These are phyloP conservation scores for Sitodiplosis mosellana DNA, from an alignment of 1,140 invertebrate genomes.

Conservation along the genomic window DNA sequence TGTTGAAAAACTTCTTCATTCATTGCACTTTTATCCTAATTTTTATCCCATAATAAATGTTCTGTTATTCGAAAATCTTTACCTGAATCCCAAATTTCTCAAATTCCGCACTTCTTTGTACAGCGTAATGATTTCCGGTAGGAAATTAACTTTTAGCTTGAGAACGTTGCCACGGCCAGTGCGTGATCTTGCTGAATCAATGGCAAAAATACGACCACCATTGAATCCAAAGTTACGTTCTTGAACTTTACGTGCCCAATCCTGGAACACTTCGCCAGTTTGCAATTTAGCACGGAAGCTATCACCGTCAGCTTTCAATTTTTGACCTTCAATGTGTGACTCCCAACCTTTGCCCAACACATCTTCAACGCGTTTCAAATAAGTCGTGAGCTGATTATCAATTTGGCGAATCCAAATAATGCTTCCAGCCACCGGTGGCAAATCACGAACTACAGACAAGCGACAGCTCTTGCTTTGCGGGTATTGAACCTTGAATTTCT, in stretches of 20 bases:
- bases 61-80: background rate
- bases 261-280: slow-evolving; percentile 92
- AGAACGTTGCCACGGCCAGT: slow-evolving; percentile 75
- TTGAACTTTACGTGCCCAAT: slow-evolving; percentile 91
- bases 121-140: slow-evolving; percentile 94
- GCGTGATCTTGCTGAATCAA: slow-evolving; percentile 64
- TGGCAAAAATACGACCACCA: slow-evolving; percentile 87
- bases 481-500: slow-evolving; percentile 97
- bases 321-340: slow-evolving; percentile 96
- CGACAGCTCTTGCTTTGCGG: slow-evolving; percentile 79
- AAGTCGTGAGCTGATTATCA: slow-evolving; percentile 92
- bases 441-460: slow-evolving; percentile 77
- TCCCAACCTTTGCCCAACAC: slow-evolving; percentile 98
- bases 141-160: slow-evolving; percentile 90
- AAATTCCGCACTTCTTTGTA: slow-evolving; percentile 97
- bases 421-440: slow-evolving; percentile 90
- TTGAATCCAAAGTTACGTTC: slow-evolving; percentile 84
- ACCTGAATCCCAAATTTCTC: slow-evolving; percentile 83
- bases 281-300: slow-evolving; percentile 91
- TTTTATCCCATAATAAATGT: too few species aligned
- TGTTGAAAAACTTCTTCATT: too few species aligned
- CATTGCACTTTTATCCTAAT: too few species aligned
- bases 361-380: slow-evolving; percentile 91
- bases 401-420: slow-evolving; percentile 99
- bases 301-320: slow-evolving; percentile 93